phyloP scores from a whole-genome alignment of 2,113 vertebrate species.

The Gavia stellata region DNA sequence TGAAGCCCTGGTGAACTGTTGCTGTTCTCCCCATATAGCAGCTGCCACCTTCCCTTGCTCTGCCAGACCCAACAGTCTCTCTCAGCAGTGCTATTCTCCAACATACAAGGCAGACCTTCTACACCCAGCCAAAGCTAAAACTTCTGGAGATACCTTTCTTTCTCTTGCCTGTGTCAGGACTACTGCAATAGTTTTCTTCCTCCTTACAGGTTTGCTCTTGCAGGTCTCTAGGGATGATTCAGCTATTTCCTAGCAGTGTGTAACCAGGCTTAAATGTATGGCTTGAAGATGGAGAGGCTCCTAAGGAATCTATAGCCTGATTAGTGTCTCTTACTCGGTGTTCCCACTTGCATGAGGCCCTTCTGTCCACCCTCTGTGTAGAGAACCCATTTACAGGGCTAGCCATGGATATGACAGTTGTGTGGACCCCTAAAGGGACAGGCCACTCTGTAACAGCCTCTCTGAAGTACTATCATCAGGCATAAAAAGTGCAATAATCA shows the following conservation, averaged over 20 bases:
- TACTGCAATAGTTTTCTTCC: not conserved
- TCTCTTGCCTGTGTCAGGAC: not conserved
- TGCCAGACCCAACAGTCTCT: not conserved
- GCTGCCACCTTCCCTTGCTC: not conserved
- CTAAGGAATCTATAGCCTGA: not conserved
- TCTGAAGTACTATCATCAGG: not conserved
- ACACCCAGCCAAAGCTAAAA: not conserved
- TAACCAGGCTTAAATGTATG: not conserved
- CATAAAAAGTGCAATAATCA: not conserved
- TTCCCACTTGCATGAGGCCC: not conserved
- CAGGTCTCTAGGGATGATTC: not conserved
- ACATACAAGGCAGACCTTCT: not conserved
- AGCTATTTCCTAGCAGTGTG: not conserved
- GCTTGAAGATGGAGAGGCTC: not conserved
- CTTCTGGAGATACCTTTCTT: not conserved
- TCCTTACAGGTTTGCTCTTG: not conserved
- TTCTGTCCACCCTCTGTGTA: not conserved
- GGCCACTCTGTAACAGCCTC: not conserved
- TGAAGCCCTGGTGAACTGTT: not conserved
- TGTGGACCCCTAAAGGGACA: not conserved
- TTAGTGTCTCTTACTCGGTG: not conserved
- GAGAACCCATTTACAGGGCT: not conserved
- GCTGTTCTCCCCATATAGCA: not conserved
- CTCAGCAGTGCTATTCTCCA: not conserved
- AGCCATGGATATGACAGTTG: not conserved